Conservation (phyloP, 1,140 invertebrate genomes). For the Yoshiicerus persimilis region DNA sequence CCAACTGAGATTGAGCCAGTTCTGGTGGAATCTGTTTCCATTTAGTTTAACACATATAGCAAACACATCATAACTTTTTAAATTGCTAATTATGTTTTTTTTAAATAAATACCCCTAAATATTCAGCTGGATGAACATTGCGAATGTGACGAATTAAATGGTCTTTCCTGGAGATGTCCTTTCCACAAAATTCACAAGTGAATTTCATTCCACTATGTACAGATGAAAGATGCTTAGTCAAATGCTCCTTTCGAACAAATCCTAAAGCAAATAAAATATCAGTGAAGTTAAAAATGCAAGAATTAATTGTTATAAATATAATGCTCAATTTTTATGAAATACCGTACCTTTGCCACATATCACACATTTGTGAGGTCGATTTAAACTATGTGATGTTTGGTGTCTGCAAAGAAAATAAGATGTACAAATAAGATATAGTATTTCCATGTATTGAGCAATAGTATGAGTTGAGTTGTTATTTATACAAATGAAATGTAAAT, state of each 20-base stretch:
- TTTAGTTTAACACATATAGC: too few species aligned
- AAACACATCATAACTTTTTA: too few species aligned
- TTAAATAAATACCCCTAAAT: conserved; percentile 25
- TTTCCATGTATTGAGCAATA: too few species aligned
- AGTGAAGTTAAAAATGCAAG: neutral
- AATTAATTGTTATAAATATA: neutral
- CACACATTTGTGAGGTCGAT: conserved; percentile 42
- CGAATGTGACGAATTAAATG: conserved; percentile 48
- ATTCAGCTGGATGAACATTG: conserved; percentile 37
- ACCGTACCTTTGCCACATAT: conserved; percentile 36
- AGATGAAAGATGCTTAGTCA: conserved; percentile 42
- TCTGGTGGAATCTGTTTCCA: conserved; percentile 29
- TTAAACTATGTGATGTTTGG: conserved; percentile 19
- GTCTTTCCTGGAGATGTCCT: conserved; percentile 46
- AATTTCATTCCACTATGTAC: conserved; percentile 47
- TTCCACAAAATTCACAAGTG: conserved; percentile 48
- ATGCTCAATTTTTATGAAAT: neutral
- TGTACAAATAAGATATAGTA: too few species aligned
- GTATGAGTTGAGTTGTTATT: too few species aligned
- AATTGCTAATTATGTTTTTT: too few species aligned
- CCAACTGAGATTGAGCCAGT: conserved; percentile 12
- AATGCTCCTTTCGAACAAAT: conserved; percentile 42
- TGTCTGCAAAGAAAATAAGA: conserved; percentile 16
- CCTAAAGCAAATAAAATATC: conserved; percentile 38
- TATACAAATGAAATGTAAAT: too few species aligned